These are phyloP conservation scores for Bryconaethiops microstoma DNA, from an alignment of 2,797 vertebrate species.

Conservation along the genomic window DNA sequence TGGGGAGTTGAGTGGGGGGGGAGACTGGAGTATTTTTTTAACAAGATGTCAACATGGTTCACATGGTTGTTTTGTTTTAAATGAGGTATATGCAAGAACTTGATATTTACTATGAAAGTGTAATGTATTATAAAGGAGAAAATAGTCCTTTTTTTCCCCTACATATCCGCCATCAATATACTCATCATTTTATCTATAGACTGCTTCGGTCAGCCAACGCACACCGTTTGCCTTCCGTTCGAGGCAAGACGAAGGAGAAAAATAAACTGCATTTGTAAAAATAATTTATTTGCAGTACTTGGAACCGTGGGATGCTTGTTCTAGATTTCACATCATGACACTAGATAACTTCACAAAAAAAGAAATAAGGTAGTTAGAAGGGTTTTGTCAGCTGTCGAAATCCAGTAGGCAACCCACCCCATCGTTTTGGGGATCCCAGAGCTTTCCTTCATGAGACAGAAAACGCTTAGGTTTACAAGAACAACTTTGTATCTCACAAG, in stretches of 20 bases:
- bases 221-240: conserved; percentile 12
- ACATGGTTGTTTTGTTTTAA: conserved; percentile 53
- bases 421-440: neutral
- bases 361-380: neutral
- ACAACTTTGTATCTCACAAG: neutral
- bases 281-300: conserved; percentile 44
- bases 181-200: conserved; percentile 47
- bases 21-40: conserved; percentile 68
- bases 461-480: conserved; percentile 14
- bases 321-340: conserved; percentile 15
- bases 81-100: conserved; percentile 66
- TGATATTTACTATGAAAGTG: conserved; percentile 54
- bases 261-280: conserved; percentile 52
- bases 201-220: conserved; percentile 37
- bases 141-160: conserved; percentile 47
- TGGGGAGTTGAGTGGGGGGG: conserved; percentile 51
- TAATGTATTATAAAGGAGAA: conserved; percentile 48
- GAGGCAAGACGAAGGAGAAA: conserved; percentile 3
- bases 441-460: conserved; percentile 7
- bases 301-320: neutral
- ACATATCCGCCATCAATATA: conserved; percentile 47
- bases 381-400: conserved; percentile 1
- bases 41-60: conserved; percentile 65
- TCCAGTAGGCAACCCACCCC: no score
- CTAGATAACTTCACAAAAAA: neutral